Conservation (phyloP, 2,888 invertebrate genomes). For the Abrostola triplasia region DNA sequence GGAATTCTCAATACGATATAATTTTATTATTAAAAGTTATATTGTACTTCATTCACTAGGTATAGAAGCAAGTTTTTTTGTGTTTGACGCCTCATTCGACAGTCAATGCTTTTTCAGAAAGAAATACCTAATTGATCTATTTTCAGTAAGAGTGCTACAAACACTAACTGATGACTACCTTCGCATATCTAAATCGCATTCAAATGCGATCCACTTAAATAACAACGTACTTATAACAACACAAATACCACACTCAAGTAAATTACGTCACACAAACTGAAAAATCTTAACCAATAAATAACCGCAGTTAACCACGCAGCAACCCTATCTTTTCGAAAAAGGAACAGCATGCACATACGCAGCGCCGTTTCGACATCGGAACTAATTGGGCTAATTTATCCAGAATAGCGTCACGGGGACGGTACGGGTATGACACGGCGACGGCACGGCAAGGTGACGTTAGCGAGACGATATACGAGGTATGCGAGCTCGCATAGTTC, state of each 20-base stretch:
- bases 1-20: no score
- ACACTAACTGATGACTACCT: no score
- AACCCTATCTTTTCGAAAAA: slow-evolving; percentile 57
- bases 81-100: no score
- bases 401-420: slow-evolving; percentile 50
- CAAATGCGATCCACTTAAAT: no score
- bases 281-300: slow-evolving; percentile 51
- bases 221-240: background rate
- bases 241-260: slow-evolving; percentile 30
- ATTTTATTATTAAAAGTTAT: no score
- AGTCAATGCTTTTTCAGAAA: no score
- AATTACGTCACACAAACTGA: slow-evolving; percentile 42
- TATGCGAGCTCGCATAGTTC: slow-evolving; percentile 66
- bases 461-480: slow-evolving; percentile 39
- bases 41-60: no score
- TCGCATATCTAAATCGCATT: no score
- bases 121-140: no score
- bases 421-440: slow-evolving; percentile 34
- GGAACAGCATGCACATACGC: slow-evolving; percentile 51
- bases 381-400: slow-evolving; percentile 80
- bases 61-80: no score
- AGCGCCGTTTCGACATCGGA: slow-evolving; percentile 57
- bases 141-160: no score
- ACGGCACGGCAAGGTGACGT: slow-evolving; percentile 26
- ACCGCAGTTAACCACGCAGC: slow-evolving; percentile 43